phyloP scores from a whole-genome alignment of 2,113 vertebrate species.

The Pampusana beccarii region DNA sequence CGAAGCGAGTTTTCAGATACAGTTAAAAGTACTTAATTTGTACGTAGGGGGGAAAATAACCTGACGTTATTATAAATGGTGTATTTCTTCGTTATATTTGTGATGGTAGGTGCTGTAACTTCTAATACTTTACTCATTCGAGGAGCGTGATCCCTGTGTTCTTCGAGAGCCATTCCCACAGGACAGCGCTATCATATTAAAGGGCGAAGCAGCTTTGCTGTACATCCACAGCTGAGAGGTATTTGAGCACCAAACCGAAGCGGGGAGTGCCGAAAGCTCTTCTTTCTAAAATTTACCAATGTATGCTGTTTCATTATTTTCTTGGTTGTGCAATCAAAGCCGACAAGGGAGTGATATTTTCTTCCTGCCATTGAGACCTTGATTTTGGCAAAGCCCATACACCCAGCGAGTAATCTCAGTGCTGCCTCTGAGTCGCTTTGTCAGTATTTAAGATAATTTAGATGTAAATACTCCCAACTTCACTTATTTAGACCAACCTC shows the following conservation, averaged over 20 bases:
- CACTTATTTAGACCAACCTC: not conserved
- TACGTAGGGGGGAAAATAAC: not conserved
- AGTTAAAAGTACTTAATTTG: not conserved
- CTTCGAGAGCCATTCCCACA: constrained; percentile 12
- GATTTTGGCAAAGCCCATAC: constrained; percentile 32
- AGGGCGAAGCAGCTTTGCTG: not conserved
- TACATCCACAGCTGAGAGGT: constrained; percentile 5
- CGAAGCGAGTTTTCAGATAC: not conserved
- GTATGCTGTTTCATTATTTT: constrained; percentile 50
- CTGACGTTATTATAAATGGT: not conserved
- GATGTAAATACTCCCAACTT: not conserved
- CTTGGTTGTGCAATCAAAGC: constrained; percentile 46
- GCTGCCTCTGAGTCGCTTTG: not conserved
- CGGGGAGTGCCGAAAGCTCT: constrained; percentile 22
- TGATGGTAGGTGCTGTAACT: not conserved
- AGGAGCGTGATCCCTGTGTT: not conserved
- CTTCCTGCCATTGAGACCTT: constrained; percentile 40
- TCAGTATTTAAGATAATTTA: not conserved
- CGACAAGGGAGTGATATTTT: constrained; percentile 49
- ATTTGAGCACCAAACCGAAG: constrained; percentile 35
- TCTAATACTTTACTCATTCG: constrained; percentile 19
- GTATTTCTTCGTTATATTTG: not conserved
- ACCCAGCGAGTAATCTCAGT: constrained; percentile 10
- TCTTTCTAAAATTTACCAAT: constrained; percentile 52
- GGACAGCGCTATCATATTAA: not conserved